phyloP scores from a whole-genome alignment of 2,113 vertebrate genomes.

The Psammodynastes pulverulentus region DNA sequence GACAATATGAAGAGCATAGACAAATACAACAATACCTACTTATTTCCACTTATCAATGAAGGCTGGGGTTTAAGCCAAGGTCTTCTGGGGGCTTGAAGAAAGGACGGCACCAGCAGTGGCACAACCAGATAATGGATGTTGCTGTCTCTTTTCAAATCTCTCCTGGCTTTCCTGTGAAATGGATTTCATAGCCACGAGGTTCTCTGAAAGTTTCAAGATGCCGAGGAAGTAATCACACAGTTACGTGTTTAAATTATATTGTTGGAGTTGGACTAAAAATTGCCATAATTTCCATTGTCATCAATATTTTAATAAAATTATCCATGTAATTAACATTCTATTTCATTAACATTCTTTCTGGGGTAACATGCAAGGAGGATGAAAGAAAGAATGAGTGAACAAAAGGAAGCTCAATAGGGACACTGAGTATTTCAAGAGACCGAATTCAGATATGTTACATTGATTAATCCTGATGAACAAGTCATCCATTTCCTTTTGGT shows the following conservation, averaged over 20 bases:
- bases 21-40: neutral
- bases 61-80: neutral
- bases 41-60: neutral
- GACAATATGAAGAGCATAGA: neutral
- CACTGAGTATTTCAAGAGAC: neutral
- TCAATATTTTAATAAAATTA: constrained; percentile 24
- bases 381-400: neutral
- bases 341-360: constrained; percentile 35
- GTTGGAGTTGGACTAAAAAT: neutral
- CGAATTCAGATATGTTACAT: neutral
- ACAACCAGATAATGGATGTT: neutral
- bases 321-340: constrained; percentile 14
- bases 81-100: neutral
- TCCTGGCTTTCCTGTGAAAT: neutral
- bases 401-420: neutral
- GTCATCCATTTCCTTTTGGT: neutral
- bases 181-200: neutral
- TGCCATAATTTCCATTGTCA: constrained; percentile 51
- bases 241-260: neutral
- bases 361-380: neutral
- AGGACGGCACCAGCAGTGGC: neutral
- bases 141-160: neutral
- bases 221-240: neutral
- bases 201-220: neutral
- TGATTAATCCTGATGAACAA: neutral